Evolutionary conservation across 1,140 invertebrate species (phyloP).

Genomic region (Bemisia tabaci): DNA sequence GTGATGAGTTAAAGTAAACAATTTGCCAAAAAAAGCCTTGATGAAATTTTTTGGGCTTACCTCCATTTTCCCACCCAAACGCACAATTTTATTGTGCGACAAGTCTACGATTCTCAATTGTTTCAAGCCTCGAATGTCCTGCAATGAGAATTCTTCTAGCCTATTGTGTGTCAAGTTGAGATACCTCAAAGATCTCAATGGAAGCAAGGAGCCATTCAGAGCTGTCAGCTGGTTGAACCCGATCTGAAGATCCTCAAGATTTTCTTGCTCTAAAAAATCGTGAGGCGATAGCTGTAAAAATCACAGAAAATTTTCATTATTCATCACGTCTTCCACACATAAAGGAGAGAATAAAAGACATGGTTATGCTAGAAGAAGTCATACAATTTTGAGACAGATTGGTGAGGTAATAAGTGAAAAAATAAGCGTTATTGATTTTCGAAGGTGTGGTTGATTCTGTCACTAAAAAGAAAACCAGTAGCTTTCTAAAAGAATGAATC

Average conservation of each 20-base stretch:
- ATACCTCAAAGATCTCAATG: conserved; percentile 45
- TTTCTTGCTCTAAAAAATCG: conserved; percentile 52
- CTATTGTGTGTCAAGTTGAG: conserved; percentile 60
- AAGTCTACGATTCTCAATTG: conserved; percentile 51
- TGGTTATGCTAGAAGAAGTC: too few species aligned
- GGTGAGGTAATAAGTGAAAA: too few species aligned
- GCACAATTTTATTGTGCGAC: conserved; percentile 55
- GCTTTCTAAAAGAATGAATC: too few species aligned
- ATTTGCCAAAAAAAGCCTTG: too few species aligned
- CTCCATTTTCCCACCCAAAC: conserved; percentile 48
- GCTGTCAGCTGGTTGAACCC: conserved; percentile 52
- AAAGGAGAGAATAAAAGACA: too few species aligned
- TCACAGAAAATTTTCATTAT: conserved; percentile 11
- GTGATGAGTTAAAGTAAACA: too few species aligned
- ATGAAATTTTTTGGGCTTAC: conserved; percentile 28
- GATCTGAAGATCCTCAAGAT: conserved; percentile 48
- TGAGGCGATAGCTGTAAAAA: conserved; percentile 48
- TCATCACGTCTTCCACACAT: neutral
- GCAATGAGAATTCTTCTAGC: conserved; percentile 58
- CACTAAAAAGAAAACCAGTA: too few species aligned
- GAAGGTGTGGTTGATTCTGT: too few species aligned
- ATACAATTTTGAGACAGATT: too few species aligned
- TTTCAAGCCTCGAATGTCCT: conserved; percentile 54
- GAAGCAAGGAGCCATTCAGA: conserved; percentile 56
- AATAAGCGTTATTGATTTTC: too few species aligned